A percentile compares a stretch with the other conserved stretches of the same genome.
phyloP scores from a whole-genome alignment of 2,888 invertebrate genomes.

The Norana najaformis region DNA sequence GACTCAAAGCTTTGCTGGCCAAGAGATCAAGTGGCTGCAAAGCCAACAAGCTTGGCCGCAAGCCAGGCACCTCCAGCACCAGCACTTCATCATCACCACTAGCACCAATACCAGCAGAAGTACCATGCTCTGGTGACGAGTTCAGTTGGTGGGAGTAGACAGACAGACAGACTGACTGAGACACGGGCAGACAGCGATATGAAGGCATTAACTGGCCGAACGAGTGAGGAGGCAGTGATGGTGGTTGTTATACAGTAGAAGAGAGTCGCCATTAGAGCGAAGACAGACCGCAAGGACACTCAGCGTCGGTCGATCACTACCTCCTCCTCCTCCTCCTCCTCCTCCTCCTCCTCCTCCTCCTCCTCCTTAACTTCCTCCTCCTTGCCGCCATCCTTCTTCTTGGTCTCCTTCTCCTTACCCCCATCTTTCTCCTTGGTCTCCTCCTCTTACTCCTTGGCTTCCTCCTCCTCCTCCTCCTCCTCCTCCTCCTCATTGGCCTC shows the following conservation, averaged over 20 bases:
- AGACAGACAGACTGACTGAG: neutral
- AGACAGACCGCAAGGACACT: neutral
- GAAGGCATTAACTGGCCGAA: neutral
- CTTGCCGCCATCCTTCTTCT: neutral
- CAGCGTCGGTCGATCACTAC: neutral
- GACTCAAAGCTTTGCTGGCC: neutral
- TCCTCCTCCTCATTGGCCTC: neutral
- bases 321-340: neutral
- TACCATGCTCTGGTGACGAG: neutral
- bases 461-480: neutral
- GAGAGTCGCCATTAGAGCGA: neutral
- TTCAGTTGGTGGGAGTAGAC: neutral
- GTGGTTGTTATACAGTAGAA: neutral
- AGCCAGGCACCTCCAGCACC: neutral
- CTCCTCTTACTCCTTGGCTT: neutral
- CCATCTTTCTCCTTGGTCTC: neutral
- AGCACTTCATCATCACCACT: neutral
- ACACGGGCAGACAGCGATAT: neutral
- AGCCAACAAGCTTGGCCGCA: neutral
- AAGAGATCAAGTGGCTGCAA: constrained; percentile 16
- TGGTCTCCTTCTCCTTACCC: neutral
- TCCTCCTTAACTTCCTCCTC: neutral
- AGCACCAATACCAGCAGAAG: neutral
- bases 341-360: neutral
- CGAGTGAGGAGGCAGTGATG: too few relatives aligned